Base-by-base conservation (phyloP, 2,113 vertebrate species). In the Gambusia holbrooki region DNA sequence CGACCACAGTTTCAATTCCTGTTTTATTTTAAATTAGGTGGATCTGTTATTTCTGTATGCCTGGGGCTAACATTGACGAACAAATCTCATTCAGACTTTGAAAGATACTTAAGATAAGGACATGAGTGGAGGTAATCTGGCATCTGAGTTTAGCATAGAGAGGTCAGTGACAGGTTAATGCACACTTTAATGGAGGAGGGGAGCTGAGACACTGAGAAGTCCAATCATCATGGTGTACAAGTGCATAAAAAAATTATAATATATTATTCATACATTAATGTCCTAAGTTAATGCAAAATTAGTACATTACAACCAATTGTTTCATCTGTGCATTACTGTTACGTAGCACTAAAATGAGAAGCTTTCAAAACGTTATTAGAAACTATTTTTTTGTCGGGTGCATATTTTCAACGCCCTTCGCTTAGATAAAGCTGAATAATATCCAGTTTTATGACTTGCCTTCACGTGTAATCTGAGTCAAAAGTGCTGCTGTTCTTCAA, bases 141-240 rank as follows among this genome's bases (percentile, higher is more conserved):
- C 88, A 88, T 87, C 87, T 88, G 89, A 73, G 80, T 92, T 91
- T 90, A 92, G 88, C 89, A 90, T 92, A 73, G 69, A 83, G 86
- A 83, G 90, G 91, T 92, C 91, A 92, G 77, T 74, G 80, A 79
- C 81, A 84, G 91, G 89, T 90, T 90, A 93, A 92, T 92, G 88
- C 77, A 77, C 83, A 89, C 82, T 76, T 51, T 25, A 27, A 1
- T 13, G 1, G 71, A 74, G 81, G 75, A 65, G 60, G 85, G 80
- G 82, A 30, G 13, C 10, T 11, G 48, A 66, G 87, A 32, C 2
- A 58, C 54, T 63, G 29, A 76, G 19, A 54, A 6, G 48, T 54
- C 2, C 7, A 58, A 58, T n/a, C 25, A n/a, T n/a, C 51, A 58
- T 1, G 51, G 25, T 58, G 51, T 9, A 19, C 6, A 54, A 54